Percentiles rank a stretch among this genome's conserved stretches.
phyloP scores from a whole-genome alignment of 2,113 vertebrate genomes.

The Cryptoleucopteryx plumbea region DNA sequence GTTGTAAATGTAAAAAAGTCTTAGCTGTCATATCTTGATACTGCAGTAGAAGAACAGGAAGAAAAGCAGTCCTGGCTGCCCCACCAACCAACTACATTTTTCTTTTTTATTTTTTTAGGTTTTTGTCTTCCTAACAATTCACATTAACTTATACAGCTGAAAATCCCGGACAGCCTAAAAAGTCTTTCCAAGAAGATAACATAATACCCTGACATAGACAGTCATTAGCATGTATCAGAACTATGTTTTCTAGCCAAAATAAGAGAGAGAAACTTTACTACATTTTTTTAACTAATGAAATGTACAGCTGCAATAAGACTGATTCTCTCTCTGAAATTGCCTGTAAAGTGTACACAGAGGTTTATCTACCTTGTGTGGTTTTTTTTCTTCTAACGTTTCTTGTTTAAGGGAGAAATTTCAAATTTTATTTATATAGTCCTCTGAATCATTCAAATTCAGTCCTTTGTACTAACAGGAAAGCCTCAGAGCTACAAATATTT shows the following conservation, averaged over 20 bases:
- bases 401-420: background rate
- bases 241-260: background rate
- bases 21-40: background rate
- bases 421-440: slow-evolving; percentile 3
- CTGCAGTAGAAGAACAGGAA: background rate
- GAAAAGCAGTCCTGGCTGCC: background rate
- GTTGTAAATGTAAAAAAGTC: background rate
- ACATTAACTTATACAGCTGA: background rate
- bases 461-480: slow-evolving; percentile 53
- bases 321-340: background rate
- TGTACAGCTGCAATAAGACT: background rate
- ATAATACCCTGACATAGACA: background rate
- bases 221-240: background rate
- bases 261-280: background rate
- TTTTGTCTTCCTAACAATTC: background rate
- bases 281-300: slow-evolving; percentile 12
- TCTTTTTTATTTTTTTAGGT: background rate
- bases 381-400: background rate
- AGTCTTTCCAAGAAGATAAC: slow-evolving; percentile 4
- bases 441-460: slow-evolving; percentile 37
- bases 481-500: slow-evolving; percentile 61
- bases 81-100: background rate
- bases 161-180: background rate
- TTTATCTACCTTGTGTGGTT: background rate
- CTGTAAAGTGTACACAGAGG: background rate